Base-by-base conservation (phyloP, 2,888 invertebrate species). In the Caenorhabditis doughertyi region DNA sequence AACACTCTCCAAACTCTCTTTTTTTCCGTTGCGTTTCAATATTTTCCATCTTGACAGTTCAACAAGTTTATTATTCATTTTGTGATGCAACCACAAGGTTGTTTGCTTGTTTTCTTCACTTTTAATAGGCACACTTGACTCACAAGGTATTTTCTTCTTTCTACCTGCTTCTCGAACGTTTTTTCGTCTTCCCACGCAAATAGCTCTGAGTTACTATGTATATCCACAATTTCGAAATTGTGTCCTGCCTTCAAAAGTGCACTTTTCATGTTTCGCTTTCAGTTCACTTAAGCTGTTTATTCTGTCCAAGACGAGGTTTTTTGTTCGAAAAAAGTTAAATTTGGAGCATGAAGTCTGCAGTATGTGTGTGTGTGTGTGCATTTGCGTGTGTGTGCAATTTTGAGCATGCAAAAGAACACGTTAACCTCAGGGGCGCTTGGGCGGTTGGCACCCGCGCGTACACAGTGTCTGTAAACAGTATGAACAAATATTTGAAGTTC, bases 401-500 rank as follows among this genome's bases (percentile, higher is more conserved):
- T 4, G 65, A 65, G 65, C 65, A 65, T 65, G 65, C 64, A 29
- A 58, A 44, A 68, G 68, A 77, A 77, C 68, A 77, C 62, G 77
- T 55, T 42, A 51, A 70, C 29, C 53, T 8, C n/a, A n/a, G n/a
- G 27, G 29, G 62, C 60, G 60, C 23, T 21, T 49, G 35, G n/a
- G 56, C 44, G 42, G 56, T 79, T 79, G 71, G 70, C 71, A 65
- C 53, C 49, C 32, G 58, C 44, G 70, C 42, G 70, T 64, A 56
- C 79, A 62, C 67, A 80, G 80, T 80, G 67, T 80, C 60, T 53
- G 80, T 73, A 80, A 80, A 80, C 80, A 80, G 73, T 80, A 67
- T 80, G 73, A 58, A 29, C 73, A 80, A 80, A 80, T 80, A 80
- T 80, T 73, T 60, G 58, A 62, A 47, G 73, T 80, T 80, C 67